Evolutionary conservation across 1,140 invertebrate species (phyloP).

Genomic region (Hyphantria cunea): DNA sequence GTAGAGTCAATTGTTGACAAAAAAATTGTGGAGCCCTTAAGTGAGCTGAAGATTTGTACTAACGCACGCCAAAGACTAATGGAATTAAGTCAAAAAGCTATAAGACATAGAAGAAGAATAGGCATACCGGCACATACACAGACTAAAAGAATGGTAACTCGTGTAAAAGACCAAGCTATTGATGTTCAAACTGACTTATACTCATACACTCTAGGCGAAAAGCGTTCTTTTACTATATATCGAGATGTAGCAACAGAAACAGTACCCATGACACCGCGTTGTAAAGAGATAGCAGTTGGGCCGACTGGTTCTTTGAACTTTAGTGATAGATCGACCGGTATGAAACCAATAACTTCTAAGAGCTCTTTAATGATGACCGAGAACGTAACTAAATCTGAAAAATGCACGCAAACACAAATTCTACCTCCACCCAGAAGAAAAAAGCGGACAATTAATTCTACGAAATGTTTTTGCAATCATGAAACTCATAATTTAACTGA

Average conservation of each 20-base stretch:
- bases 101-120: conserved; percentile 82
- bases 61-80: conserved; percentile 82
- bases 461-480: conserved; percentile 57
- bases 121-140: conserved; percentile 84
- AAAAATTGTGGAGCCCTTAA: conserved; percentile 69
- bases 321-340: conserved; percentile 68
- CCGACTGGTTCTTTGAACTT: conserved; percentile 56
- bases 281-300: conserved; percentile 72
- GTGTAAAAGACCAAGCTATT: conserved; percentile 83
- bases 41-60: conserved; percentile 81
- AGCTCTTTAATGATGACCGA: conserved; percentile 60
- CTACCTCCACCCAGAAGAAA: conserved; percentile 55
- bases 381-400: conserved; percentile 40
- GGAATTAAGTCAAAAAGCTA: conserved; percentile 82
- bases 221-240: conserved; percentile 46
- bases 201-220: conserved; percentile 55
- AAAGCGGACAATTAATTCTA: conserved; percentile 47
- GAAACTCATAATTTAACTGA: conserved; percentile 38
- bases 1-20: conserved; percentile 63
- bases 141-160: conserved; percentile 79
- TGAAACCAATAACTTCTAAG: conserved; percentile 44
- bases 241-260: conserved; percentile 70
- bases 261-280: conserved; percentile 58
- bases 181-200: conserved; percentile 80
- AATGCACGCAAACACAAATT: conserved; percentile 56